Base-by-base conservation (phyloP, 2,113 vertebrate genomes). In the Elephas maximus region DNA sequence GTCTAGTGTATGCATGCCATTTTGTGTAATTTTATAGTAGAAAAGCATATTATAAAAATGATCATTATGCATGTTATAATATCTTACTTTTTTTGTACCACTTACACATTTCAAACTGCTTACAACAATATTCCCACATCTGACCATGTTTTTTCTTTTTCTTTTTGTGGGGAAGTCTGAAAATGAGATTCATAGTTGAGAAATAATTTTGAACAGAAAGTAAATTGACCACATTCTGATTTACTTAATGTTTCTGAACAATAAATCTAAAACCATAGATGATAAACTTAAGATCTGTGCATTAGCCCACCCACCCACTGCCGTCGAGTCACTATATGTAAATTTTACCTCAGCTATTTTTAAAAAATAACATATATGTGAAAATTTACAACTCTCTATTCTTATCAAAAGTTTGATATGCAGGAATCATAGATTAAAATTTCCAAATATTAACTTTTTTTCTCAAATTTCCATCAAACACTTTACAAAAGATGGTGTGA, bases 401-500 rank as follows among this genome's bases (percentile, higher is more conserved):
- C 6, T 76, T 90, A 91, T 41, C n/a, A 90, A 96, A 95, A 93
- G 33, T 67, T 90, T 71, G 62, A 78, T 60, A 71, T 71, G 48
- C 9, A 91, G 77, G 48, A 51, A 67, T 78, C 28, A 93, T 60
- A 62, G 71, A 82, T 74, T 86, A 89, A 94, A 92, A 81, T 85
- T 94, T 94, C 57, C 4, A 81, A 87, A 94, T 95, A 89, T 78
- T 96, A 79, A 45, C 6, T 48, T 44, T 89, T 90, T 90, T 94
- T 94, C 37, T 87, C 8, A 57, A 71, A 76, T 90, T 95, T 23
- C 30, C 24, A 51, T 84, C 48, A 95, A 69, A 65, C 20, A 53
- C 18, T 94, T 93, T 95, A 78, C 23, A 95, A 95, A 88, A 80
- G 77, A 94, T 83, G n/a, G 65, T 77, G 48, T 97, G 51, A 90